Evolutionary conservation across 2,113 vertebrate genomes (phyloP), one percentile per base, ranked within the genome.

Genomic region (Myrmecophaga tridactyla): DNA sequence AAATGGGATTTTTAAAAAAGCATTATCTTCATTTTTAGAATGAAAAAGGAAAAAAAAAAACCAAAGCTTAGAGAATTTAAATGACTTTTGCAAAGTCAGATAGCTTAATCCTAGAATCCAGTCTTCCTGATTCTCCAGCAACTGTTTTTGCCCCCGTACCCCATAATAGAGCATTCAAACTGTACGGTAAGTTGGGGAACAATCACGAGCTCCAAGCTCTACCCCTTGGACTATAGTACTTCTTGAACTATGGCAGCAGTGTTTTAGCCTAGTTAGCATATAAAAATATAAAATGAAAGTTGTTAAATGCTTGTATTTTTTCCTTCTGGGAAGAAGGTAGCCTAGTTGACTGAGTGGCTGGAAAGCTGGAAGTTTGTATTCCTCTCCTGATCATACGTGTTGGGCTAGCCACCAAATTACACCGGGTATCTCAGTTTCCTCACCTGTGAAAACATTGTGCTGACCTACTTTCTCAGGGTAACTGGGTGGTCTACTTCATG

Each of bases 401-500:
- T 85, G 81, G 43, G 63, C 77, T 41, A 96, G 46, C 62, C 69
- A 89, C 69, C 2, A 20, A 96, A 96, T 51, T 51, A 51, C 69
- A 76, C 90, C 56, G 27, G 67, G 29, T 62, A 86, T 95, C 87
- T 95, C 90, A 60, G 77, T 97, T 95, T 97, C 90, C 84, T 97
- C 95, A 97, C 94, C 96, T 97, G 90, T 92, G 90, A 97, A 96
- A 97, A 97, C 95, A 96, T 91, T 92, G 82, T 96, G 94, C 94
- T 96, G 95, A 93, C 95, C 92, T 96, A 90, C 85, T 96, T 97
- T 85, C 92, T 83, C 12, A 3, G 81, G 72, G 69, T 53, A 88
- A 12, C 90, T 97, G 88, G 94, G 92, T 97, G 88, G 86, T 77
- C 96, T 92, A 25, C 41, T 95, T 89, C 29, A 78, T 96, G 69